Evolutionary conservation across 1,140 invertebrate species (phyloP), one percentile per base, ranked within the genome.

Genomic region (Drusus annulatus): DNA sequence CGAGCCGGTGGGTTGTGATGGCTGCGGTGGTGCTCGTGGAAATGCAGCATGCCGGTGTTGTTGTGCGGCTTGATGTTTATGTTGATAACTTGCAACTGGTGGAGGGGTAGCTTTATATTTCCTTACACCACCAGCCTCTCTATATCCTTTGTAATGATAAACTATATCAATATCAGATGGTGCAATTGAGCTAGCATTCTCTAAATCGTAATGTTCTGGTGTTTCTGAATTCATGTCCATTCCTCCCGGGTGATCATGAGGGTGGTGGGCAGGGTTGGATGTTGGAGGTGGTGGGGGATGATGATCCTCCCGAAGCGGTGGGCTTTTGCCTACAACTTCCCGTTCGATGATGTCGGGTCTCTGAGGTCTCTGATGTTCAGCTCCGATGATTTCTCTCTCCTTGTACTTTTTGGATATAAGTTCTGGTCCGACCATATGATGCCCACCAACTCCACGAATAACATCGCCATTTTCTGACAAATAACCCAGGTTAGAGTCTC

Each of bases 111-210:
- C 93, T 88, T 96, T 97, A 86, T 96, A 97, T 87, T 96, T 97
- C 16, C 95, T 88, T 79, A 96, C 92, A 16, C 96, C 96, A 15
- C 91, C 92, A 1, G 92, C 93, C 86, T 96, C 94, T 86, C 96
- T 88, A 89, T 96, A 95, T 82, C 97, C 96, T 90, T 98, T 98
- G 86, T 99, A 99, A 87, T 99, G 97, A 85, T 98, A 98, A 1
- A 98, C 96, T 79, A 99, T 96, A 85, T 99, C 98, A 80, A 98
- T 98, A 87, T 99, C 98, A 13, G 97, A 98, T 0, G 98, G 97
- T 0, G 98, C 98, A 82, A 99, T 98, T 0, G 96, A 98, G 86
- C 97, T 98, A 0, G 97, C 97, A 88, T 99, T 99, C 88, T 99
- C 98, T 73, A 99, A 89, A 87, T 99, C 98, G 85, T 99, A 99